Conservation (phyloP, 2,888 invertebrate species). For the Cataglyphis cursor region DNA sequence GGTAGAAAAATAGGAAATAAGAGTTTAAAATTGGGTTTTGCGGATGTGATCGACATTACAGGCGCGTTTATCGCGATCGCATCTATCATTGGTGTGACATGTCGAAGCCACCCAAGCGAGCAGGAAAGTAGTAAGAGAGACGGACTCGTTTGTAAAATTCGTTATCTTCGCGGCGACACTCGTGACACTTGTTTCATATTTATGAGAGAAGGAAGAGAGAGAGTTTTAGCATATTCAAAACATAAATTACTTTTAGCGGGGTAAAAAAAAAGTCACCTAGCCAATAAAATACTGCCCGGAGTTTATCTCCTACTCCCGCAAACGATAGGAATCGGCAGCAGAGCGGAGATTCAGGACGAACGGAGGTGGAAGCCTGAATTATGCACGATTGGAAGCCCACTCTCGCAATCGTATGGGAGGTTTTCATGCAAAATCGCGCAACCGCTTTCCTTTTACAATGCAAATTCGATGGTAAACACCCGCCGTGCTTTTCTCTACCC, state of each 20-base stretch:
- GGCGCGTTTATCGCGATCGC: constrained; percentile 17
- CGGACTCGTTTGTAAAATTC: constrained; percentile 79
- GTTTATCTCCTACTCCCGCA: constrained; percentile 78
- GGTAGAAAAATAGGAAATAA: not conserved
- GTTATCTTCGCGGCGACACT: constrained; percentile 77
- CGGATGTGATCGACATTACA: not conserved
- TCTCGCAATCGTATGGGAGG: constrained; percentile 55
- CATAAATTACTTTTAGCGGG: constrained; percentile 82
- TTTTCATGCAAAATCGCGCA: constrained; percentile 67
- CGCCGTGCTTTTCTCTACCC: constrained; percentile 56
- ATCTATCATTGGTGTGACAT: not conserved
- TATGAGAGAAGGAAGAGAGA: constrained; percentile 80
- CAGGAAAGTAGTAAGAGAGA: constrained; percentile 36
- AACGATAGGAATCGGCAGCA: constrained; percentile 35
- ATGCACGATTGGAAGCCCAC: constrained; percentile 74
- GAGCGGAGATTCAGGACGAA: constrained; percentile 23
- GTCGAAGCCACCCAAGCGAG: constrained; percentile 13
- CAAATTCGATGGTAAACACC: constrained; percentile 74
- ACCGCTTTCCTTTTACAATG: constrained; percentile 75
- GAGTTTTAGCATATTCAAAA: constrained; percentile 84
- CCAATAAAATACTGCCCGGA: constrained; percentile 82
- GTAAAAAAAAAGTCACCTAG: constrained; percentile 80
- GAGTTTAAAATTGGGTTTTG: not conserved
- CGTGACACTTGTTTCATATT: constrained; percentile 81
- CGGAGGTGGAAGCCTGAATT: constrained; percentile 68